Evolutionary conservation across 2,797 vertebrate species (phyloP).

Genomic region (Glyptemys insculpta): DNA sequence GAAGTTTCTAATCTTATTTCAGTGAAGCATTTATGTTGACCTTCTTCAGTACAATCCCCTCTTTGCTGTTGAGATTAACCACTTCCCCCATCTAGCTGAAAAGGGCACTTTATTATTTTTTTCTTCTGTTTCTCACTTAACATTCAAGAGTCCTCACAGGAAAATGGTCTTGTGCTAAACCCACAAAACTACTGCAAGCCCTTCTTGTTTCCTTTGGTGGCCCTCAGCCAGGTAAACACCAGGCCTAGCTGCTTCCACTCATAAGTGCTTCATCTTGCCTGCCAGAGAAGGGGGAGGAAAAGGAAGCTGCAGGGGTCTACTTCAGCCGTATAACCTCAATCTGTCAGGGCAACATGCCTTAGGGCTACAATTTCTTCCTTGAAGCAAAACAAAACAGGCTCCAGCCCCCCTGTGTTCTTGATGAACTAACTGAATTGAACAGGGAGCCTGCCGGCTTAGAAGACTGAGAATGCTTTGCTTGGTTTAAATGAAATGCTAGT

Average conservation of each 20-base stretch:
- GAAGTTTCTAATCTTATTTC: slow-evolving; percentile 35
- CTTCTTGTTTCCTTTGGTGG: slow-evolving; percentile 11
- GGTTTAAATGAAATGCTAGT: neutral
- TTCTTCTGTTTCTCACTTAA: slow-evolving; percentile 21
- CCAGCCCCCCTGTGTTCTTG: neutral
- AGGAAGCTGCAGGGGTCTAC: slow-evolving; percentile 49
- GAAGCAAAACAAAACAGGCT: neutral
- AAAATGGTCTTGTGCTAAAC: neutral
- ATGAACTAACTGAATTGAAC: slow-evolving; percentile 21
- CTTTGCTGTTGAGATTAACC: slow-evolving; percentile 16
- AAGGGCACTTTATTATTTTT: neutral
- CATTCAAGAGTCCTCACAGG: slow-evolving; percentile 14
- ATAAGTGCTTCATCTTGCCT: neutral
- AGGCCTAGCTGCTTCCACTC: slow-evolving; percentile 34
- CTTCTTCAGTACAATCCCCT: slow-evolving; percentile 5
- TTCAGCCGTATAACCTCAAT: slow-evolving; percentile 48
- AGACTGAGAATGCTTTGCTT: neutral
- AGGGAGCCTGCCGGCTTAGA: neutral
- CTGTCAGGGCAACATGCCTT: slow-evolving; percentile 48
- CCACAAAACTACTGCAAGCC: neutral
- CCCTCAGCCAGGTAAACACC: slow-evolving; percentile 27
- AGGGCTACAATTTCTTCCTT: slow-evolving; percentile 16
- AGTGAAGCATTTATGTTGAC: neutral
- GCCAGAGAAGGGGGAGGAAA: slow-evolving; percentile 7
- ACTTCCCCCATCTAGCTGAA: neutral